Evolutionary conservation across 2,888 invertebrate species (phyloP), one percentile per base, ranked within the genome.

Genomic region (Drosophila glabriapex): DNA sequence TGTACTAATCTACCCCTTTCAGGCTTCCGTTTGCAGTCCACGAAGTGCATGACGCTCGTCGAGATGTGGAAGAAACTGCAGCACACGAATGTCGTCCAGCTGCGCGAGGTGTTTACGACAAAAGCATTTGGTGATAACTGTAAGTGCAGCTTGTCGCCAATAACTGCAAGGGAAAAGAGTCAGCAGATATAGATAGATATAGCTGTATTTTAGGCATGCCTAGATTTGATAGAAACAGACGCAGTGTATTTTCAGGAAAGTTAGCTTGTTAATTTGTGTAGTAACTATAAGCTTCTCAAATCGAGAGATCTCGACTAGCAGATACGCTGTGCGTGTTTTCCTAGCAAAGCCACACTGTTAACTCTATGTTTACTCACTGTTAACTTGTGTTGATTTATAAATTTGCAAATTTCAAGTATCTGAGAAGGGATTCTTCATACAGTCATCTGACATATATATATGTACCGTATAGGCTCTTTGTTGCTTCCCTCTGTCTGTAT

Each of bases 111-210:
- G 83, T 98, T 99, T 94, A 97, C 97, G 43, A 99, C 99, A 49
- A 98, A 98, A 94, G 97, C 97, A 55, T 99, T 99, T 94, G 98
- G 98, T 87, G 99, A 99, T 94, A 96, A 97, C 94, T 99, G 98
- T 98, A 94, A 95, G 96, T 95, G 31, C 10, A 19, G 16, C 10
- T 0, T 0, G 12, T 29, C 4, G 5, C 10, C n/a, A 4, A 16
- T 16, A 49, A 46, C 25, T 14, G 22, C 31, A 43, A 29, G 3
- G 19, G 12, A 14, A 28, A 31, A 31, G 25, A 4, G 22, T 9
- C 22, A 43, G 22, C 14, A 14, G 19, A 19, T 4, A 19, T 19
- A 33, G 12, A 33, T 35, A 4, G 33, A 33, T 35, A 35, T 35
- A 14, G 14, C 35, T 1, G 0, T 14, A 35, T 35, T 35, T 35